Conservation (phyloP, 2,797 vertebrate genomes). For the Esox lucius region DNA sequence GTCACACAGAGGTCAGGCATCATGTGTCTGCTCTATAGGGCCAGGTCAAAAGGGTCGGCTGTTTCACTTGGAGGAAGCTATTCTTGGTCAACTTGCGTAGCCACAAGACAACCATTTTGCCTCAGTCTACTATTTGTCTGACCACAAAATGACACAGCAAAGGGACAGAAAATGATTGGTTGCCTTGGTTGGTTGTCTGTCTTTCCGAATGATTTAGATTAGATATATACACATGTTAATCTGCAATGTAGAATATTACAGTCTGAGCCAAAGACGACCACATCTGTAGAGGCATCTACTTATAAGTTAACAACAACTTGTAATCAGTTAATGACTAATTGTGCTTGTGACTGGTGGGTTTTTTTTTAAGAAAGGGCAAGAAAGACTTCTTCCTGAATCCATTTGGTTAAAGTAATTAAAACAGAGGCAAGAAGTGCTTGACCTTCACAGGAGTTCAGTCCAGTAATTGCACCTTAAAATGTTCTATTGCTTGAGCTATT, state of each 20-base stretch:
- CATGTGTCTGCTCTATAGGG: conserved; percentile 18
- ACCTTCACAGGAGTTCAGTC: too few species aligned
- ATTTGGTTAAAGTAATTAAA: background rate
- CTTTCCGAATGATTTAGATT: background rate
- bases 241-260: background rate
- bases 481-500: too few species aligned
- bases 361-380: background rate
- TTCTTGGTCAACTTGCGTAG: background rate
- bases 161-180: background rate
- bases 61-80: background rate
- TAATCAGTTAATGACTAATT: conserved; percentile 4
- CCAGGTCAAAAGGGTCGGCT: background rate
- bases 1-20: conserved; percentile 21
- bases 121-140: background rate
- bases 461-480: background rate
- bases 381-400: background rate
- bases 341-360: background rate
- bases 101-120: background rate
- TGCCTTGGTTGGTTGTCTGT: background rate
- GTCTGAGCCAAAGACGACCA: background rate
- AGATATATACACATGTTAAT: background rate
- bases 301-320: conserved; percentile 6
- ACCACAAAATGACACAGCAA: background rate
- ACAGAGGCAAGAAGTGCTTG: background rate
- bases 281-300: background rate